These are phyloP conservation scores for Ptyas mucosa DNA, from an alignment of 2,113 vertebrate species.

Conservation along the genomic window DNA sequence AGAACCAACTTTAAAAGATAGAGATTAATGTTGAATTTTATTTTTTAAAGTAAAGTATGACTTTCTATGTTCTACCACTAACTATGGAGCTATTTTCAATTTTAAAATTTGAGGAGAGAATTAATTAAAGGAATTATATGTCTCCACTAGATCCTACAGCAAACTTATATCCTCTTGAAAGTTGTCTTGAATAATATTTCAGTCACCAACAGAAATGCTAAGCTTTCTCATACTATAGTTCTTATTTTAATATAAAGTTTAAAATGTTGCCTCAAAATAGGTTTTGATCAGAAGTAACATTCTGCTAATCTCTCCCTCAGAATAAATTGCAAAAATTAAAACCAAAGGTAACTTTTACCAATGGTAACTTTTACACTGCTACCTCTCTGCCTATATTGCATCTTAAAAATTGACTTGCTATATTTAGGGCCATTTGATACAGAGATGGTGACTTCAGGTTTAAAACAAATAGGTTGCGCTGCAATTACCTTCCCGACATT, in stretches of 20 bases:
- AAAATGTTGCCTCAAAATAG: neutral
- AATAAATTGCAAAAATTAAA: slow-evolving; percentile 21
- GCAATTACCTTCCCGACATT: slow-evolving; percentile 54
- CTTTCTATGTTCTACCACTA: slow-evolving; percentile 29
- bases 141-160: slow-evolving; percentile 1
- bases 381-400: neutral
- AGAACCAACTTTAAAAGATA: slow-evolving; percentile 7
- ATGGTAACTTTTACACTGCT: slow-evolving; percentile 20
- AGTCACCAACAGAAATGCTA: slow-evolving; percentile 64
- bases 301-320: slow-evolving; percentile 22
- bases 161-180: neutral
- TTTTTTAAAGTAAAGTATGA: neutral
- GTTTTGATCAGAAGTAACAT: slow-evolving; percentile 60
- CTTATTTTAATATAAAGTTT: slow-evolving; percentile 42
- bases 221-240: slow-evolving; percentile 62
- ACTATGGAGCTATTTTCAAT: neutral
- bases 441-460: slow-evolving; percentile 52
- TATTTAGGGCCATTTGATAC: slow-evolving; percentile 43
- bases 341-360: neutral
- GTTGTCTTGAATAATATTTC: slow-evolving; percentile 31
- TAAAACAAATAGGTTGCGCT: slow-evolving; percentile 60
- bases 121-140: slow-evolving; percentile 3
- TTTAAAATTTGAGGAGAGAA: slow-evolving; percentile 19
- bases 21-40: neutral
- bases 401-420: slow-evolving; percentile 23